A percentile compares a stretch with the other conserved stretches of the same genome.
phyloP scores from a whole-genome alignment of 2,888 invertebrate genomes.

The Hypselothyrea guttata region DNA sequence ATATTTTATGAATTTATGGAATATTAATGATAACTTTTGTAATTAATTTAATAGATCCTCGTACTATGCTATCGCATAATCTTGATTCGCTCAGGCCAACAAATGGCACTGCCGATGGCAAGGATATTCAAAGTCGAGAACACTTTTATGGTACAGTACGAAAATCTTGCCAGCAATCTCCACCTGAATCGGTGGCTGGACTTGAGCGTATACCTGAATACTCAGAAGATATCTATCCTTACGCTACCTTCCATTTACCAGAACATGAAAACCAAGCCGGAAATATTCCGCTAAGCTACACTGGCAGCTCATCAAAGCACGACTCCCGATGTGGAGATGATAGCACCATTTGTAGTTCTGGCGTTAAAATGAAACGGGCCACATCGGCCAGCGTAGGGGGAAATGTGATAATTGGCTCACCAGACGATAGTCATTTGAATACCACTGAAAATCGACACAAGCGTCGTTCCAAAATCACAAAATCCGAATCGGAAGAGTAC shows the following conservation, averaged over 20 bases:
- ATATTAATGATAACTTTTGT: neutral
- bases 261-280: slow-evolving; percentile 84
- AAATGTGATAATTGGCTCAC: slow-evolving; percentile 42
- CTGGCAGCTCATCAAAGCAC: slow-evolving; percentile 73
- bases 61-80: slow-evolving; percentile 71
- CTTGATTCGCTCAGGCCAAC: slow-evolving; percentile 69
- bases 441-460: slow-evolving; percentile 82
- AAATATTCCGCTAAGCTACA: slow-evolving; percentile 81
- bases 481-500: slow-evolving; percentile 85
- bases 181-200: slow-evolving; percentile 80
- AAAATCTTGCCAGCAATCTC: slow-evolving; percentile 83
- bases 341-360: slow-evolving; percentile 64
- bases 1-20: neutral
- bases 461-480: slow-evolving; percentile 83
- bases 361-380: slow-evolving; percentile 69
- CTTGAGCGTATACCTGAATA: slow-evolving; percentile 85
- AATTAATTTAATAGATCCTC: slow-evolving; percentile 66
- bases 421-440: slow-evolving; percentile 62
- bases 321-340: slow-evolving; percentile 76
- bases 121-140: slow-evolving; percentile 83
- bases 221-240: slow-evolving; percentile 85
- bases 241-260: slow-evolving; percentile 85
- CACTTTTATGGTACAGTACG: slow-evolving; percentile 84
- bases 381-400: slow-evolving; percentile 54
- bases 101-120: slow-evolving; percentile 53